Conservation (phyloP, 2,113 vertebrate species). For the Entomyzon cyanotis region DNA sequence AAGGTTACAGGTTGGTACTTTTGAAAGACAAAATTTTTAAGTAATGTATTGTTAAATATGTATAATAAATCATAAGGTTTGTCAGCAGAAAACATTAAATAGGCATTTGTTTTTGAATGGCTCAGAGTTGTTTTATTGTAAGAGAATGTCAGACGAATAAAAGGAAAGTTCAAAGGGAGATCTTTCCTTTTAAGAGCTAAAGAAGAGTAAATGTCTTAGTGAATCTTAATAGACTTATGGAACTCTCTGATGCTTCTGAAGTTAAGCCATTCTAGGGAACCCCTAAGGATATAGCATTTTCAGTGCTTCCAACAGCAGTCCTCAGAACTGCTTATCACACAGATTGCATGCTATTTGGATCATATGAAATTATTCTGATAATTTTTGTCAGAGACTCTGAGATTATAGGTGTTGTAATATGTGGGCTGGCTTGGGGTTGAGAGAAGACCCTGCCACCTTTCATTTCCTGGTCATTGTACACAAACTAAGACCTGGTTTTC, state of each 20-base stretch:
- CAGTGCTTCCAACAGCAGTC: neutral
- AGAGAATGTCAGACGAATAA: slow-evolving; percentile 73
- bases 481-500: neutral
- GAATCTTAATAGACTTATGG: slow-evolving; percentile 61
- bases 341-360: neutral
- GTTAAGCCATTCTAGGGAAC: slow-evolving; percentile 12
- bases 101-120: slow-evolving; percentile 43
- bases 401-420: neutral
- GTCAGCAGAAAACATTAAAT: slow-evolving; percentile 57
- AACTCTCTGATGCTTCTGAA: neutral
- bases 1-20: neutral
- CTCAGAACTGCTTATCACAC: neutral
- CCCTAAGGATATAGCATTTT: neutral
- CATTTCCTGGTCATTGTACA: neutral
- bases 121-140: slow-evolving; percentile 49
- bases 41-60: slow-evolving; percentile 4
- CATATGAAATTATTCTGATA: neutral
- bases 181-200: slow-evolving; percentile 63
- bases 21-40: slow-evolving; percentile 25
- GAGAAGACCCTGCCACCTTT: neutral
- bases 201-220: slow-evolving; percentile 67
- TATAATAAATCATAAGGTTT: slow-evolving; percentile 33
- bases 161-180: slow-evolving; percentile 68
- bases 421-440: neutral
- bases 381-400: neutral